Conservation (phyloP, 2,888 invertebrate genomes). For the Peribatodes rhomboidaria region DNA sequence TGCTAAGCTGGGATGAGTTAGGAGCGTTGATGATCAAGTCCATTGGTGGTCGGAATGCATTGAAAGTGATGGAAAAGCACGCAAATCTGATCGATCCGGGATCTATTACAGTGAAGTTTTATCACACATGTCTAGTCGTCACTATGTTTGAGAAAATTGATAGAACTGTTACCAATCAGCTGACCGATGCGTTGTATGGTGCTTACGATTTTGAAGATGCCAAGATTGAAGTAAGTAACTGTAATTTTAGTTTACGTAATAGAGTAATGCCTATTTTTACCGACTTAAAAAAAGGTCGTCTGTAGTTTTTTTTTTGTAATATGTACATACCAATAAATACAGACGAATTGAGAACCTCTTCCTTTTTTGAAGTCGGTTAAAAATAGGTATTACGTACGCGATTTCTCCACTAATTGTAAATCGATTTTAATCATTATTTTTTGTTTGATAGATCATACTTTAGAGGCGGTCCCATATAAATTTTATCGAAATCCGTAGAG, state of each 20-base stretch:
- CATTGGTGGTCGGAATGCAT: conserved; percentile 86
- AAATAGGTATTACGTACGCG: too few relatives aligned
- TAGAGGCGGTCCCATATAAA: too few relatives aligned
- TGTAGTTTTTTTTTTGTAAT: too few relatives aligned
- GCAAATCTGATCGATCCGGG: conserved; percentile 84
- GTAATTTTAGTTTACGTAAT: not conserved
- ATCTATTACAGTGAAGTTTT: conserved; percentile 88
- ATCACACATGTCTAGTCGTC: conserved; percentile 84
- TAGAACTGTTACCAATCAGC: conserved; percentile 61
- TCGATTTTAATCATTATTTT: too few relatives aligned
- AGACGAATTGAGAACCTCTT: too few relatives aligned
- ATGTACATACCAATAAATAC: too few relatives aligned
- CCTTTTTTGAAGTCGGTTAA: too few relatives aligned
- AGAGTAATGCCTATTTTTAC: not conserved
- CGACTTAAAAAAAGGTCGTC: too few relatives aligned
- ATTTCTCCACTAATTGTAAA: too few relatives aligned
- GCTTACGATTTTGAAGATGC: conserved; percentile 74
- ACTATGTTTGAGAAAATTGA: conserved; percentile 79
- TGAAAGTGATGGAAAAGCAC: conserved; percentile 86
- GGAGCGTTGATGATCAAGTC: conserved; percentile 87
- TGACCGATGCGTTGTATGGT: conserved; percentile 75
- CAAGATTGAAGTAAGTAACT: conserved; percentile 67
- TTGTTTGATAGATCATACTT: too few relatives aligned
- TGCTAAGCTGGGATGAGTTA: conserved; percentile 87
- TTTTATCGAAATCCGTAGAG: too few relatives aligned